phyloP scores from a whole-genome alignment of 2,888 invertebrate species.

The Pinctada fucata region DNA sequence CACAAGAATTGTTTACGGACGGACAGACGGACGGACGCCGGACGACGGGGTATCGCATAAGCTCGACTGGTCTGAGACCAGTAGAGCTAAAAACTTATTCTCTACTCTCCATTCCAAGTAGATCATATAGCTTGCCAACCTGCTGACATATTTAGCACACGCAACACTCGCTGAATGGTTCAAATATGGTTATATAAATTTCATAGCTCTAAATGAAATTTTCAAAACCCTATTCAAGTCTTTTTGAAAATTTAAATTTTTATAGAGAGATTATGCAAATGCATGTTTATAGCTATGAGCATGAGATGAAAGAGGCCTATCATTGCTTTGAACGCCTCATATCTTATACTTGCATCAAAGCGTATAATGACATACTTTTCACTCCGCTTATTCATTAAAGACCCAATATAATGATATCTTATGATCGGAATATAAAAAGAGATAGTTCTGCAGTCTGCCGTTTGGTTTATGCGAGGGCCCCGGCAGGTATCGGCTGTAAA shows the following conservation, averaged over 20 bases:
- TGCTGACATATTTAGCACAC: too few species aligned
- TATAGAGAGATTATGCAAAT: background rate
- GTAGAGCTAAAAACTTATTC: too few species aligned
- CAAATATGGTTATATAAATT: background rate
- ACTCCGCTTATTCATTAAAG: background rate
- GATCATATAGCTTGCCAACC: too few species aligned
- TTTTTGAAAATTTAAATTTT: background rate
- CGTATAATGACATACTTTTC: background rate
- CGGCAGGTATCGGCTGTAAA: background rate
- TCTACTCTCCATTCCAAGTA: too few species aligned
- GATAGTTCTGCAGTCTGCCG: background rate
- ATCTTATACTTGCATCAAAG: background rate
- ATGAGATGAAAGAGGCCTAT: background rate
- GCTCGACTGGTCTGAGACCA: too few species aligned
- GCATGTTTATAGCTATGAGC: background rate
- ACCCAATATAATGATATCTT: background rate
- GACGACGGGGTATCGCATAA: too few species aligned
- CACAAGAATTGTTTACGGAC: too few species aligned
- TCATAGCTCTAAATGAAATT: background rate
- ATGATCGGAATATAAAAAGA: background rate
- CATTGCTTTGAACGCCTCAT: background rate
- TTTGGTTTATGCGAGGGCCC: background rate
- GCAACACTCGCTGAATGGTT: too few species aligned
- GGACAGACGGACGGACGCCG: too few species aligned
- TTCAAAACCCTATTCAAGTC: background rate